Evolutionary conservation across 2,113 vertebrate species (phyloP).

Genomic region (Oryzias javanicus): DNA sequence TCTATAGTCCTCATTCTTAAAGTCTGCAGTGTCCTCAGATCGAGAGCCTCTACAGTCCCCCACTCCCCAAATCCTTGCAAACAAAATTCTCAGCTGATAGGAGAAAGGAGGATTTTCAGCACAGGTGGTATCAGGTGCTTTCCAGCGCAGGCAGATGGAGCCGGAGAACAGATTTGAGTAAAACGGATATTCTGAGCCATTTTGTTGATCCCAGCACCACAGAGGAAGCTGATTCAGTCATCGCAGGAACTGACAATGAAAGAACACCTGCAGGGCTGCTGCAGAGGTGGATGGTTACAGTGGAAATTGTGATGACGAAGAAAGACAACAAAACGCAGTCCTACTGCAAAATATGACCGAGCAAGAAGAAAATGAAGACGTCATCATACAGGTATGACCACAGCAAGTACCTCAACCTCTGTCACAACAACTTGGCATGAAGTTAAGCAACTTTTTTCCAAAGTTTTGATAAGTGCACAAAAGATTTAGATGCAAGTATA

Average conservation of each 20-base stretch:
- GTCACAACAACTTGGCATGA: not conserved
- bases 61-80: slow-evolving; percentile 51
- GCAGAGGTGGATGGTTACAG: slow-evolving; percentile 23
- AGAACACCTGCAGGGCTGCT: slow-evolving; percentile 52
- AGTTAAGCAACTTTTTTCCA: not conserved
- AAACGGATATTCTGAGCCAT: slow-evolving; percentile 35
- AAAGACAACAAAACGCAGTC: not conserved
- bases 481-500: too few species aligned
- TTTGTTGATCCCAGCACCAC: slow-evolving; percentile 23
- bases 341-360: not conserved
- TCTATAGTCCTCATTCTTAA: slow-evolving; percentile 62
- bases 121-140: slow-evolving; percentile 69
- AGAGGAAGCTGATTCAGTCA: slow-evolving; percentile 52
- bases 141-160: slow-evolving; percentile 59
- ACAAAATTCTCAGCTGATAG: slow-evolving; percentile 56
- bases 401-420: slow-evolving; percentile 2
- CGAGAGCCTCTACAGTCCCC: slow-evolving; percentile 58
- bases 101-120: slow-evolving; percentile 45
- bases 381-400: slow-evolving; percentile 3
- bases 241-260: slow-evolving; percentile 45
- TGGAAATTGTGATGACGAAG: slow-evolving; percentile 13
- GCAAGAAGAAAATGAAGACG: not conserved
- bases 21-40: slow-evolving; percentile 60
- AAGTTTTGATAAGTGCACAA: slow-evolving; percentile 10
- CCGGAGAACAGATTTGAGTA: slow-evolving; percentile 50